phyloP scores from a whole-genome alignment of 2,113 vertebrate genomes.

The Vulpes vulpes region DNA sequence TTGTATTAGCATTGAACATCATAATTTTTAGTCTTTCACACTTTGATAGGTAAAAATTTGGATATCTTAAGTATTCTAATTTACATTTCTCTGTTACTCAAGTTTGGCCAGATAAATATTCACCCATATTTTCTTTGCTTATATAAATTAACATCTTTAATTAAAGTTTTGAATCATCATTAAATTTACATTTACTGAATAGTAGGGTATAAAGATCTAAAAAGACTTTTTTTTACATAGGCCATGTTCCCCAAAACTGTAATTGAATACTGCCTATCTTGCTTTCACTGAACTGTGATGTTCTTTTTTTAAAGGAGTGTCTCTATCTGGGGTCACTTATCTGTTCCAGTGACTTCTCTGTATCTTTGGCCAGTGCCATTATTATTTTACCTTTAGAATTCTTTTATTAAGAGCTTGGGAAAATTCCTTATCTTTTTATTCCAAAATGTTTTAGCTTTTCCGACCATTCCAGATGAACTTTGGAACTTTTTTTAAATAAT shows the following conservation, averaged over 20 bases:
- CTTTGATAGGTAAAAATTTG: neutral
- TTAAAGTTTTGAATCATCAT: neutral
- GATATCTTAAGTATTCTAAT: slow-evolving; percentile 23
- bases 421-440: slow-evolving; percentile 50
- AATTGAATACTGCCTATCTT: neutral
- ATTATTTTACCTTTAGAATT: slow-evolving; percentile 15
- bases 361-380: neutral
- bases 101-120: neutral
- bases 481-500: neutral
- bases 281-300: neutral
- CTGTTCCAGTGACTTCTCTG: neutral
- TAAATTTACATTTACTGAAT: slow-evolving; percentile 1
- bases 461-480: neutral
- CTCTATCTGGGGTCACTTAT: neutral
- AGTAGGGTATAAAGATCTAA: neutral
- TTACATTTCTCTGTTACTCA: neutral
- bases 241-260: neutral
- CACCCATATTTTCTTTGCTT: slow-evolving; percentile 38
- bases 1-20: neutral
- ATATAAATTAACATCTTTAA: neutral
- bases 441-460: slow-evolving; percentile 6
- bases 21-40: neutral
- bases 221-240: neutral
- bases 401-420: neutral
- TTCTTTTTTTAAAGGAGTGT: neutral